A percentile compares a stretch with the other conserved stretches of the same genome.
Conservation (phyloP, 1,140 invertebrate species). For the Sinella curviseta region DNA sequence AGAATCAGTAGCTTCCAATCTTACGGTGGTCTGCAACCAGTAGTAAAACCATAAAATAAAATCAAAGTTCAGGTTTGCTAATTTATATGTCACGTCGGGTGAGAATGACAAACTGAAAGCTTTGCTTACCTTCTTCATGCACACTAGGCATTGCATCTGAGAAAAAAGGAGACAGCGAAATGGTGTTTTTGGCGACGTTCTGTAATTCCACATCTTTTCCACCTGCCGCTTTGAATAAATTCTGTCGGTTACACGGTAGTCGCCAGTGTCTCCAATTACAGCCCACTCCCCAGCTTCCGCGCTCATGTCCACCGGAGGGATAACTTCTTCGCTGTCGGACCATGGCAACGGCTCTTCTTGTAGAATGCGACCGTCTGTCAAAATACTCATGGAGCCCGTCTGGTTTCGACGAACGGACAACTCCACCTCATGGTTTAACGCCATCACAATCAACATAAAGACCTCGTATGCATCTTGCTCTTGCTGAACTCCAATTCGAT, state of each 20-base stretch:
- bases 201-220: neutral
- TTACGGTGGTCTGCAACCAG: slow-evolving; percentile 78
- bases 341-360: slow-evolving; percentile 43
- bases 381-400: neutral
- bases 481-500: slow-evolving; percentile 80
- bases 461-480: slow-evolving; percentile 93
- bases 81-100: no score
- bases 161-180: slow-evolving; percentile 80
- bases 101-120: slow-evolving; percentile 51
- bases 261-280: neutral
- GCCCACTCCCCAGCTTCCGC: slow-evolving; percentile 48
- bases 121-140: slow-evolving; percentile 69
- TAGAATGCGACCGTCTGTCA: neutral
- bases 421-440: slow-evolving; percentile 79
- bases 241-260: neutral
- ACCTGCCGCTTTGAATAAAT: neutral
- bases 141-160: slow-evolving; percentile 77
- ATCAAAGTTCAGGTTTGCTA: no score
- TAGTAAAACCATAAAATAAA: no score
- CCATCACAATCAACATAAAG: slow-evolving; percentile 80
- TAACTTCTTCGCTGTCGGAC: slow-evolving; percentile 61
- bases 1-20: slow-evolving; percentile 87
- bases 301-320: slow-evolving; percentile 51
- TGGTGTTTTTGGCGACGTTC: slow-evolving; percentile 58
- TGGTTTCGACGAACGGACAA: slow-evolving; percentile 1